A percentile compares a stretch with the other conserved stretches of the same genome.
Evolutionary conservation across 2,888 invertebrate species (phyloP).

Genomic region (Amblyjoppa fuscipennis): DNA sequence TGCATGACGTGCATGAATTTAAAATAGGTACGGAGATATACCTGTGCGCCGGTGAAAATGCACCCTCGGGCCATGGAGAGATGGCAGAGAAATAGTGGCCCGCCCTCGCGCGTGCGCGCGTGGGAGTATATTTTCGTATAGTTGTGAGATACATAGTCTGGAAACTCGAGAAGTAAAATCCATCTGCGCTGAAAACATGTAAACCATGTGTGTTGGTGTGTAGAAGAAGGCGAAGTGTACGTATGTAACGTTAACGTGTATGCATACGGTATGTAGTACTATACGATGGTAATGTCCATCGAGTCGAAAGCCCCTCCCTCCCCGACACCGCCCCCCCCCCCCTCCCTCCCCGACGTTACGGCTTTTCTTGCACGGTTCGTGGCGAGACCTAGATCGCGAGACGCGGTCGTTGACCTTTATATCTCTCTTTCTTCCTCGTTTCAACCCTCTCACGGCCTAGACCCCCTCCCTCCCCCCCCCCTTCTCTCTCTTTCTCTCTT

Average conservation of each 20-base stretch:
- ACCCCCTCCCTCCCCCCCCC: neutral
- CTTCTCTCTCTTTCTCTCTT: slow-evolving; percentile 22
- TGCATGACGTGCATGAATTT: slow-evolving; percentile 34
- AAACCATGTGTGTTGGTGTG: neutral
- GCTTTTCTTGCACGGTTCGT: slow-evolving; percentile 38
- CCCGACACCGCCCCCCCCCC: slow-evolving; percentile 14
- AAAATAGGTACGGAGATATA: neutral
- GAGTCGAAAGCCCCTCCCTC: slow-evolving; percentile 56
- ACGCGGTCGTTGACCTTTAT: slow-evolving; percentile 64
- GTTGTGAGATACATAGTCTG: slow-evolving; percentile 34
- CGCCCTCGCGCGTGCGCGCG: neutral
- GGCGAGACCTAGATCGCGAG: slow-evolving; percentile 65
- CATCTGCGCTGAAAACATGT: slow-evolving; percentile 6
- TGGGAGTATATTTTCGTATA: slow-evolving; percentile 33
- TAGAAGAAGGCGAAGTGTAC: neutral
- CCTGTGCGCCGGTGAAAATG: neutral
- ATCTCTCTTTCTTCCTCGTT: slow-evolving; percentile 33
- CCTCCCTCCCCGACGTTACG: slow-evolving; percentile 30
- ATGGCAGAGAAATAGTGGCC: slow-evolving; percentile 14
- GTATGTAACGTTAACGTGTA: neutral
- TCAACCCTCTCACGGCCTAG: slow-evolving; percentile 26
- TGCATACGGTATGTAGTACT: slow-evolving; percentile 18
- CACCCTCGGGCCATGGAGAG: neutral
- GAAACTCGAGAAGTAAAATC: slow-evolving; percentile 25
- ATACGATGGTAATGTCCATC: slow-evolving; percentile 49